phyloP scores from a whole-genome alignment of 2,797 vertebrate species.

The Rhodeus uyekii region DNA sequence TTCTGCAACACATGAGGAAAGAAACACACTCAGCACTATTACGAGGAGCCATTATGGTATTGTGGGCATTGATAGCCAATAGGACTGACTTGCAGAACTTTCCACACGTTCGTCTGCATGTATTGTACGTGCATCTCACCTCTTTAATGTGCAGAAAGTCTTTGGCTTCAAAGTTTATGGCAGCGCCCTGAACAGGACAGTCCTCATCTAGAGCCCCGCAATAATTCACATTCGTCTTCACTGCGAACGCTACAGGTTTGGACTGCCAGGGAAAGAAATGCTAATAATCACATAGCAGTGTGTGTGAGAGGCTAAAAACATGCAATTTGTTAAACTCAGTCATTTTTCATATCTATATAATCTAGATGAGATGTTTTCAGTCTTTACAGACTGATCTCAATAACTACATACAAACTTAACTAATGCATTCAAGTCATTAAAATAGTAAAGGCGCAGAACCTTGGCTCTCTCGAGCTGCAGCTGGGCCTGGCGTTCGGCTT shows the following conservation, averaged over 20 bases:
- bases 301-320: no score
- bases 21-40: not conserved
- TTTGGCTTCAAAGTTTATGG: constrained; percentile 98
- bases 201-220: constrained; percentile 94
- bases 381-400: no score
- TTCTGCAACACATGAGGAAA: constrained; percentile 47
- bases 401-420: no score
- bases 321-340: no score
- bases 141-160: constrained; percentile 99
- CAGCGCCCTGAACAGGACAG: constrained; percentile 94
- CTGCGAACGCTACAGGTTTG: constrained; percentile 95
- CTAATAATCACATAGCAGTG: not conserved
- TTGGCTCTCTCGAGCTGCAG: constrained; percentile 96
- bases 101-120: not conserved
- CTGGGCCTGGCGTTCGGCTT: constrained; percentile 95
- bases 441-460: constrained; percentile 68
- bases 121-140: constrained; percentile 72
- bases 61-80: not conserved
- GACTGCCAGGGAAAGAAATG: constrained; percentile 71
- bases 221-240: constrained; percentile 97
- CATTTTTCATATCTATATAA: no score
- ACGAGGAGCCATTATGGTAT: not conserved
- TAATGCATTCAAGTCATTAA: no score
- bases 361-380: no score
- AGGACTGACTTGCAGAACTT: not conserved